These are phyloP conservation scores for Xylocopa sonorina DNA, from an alignment of 1,140 invertebrate genomes.

Conservation along the genomic window DNA sequence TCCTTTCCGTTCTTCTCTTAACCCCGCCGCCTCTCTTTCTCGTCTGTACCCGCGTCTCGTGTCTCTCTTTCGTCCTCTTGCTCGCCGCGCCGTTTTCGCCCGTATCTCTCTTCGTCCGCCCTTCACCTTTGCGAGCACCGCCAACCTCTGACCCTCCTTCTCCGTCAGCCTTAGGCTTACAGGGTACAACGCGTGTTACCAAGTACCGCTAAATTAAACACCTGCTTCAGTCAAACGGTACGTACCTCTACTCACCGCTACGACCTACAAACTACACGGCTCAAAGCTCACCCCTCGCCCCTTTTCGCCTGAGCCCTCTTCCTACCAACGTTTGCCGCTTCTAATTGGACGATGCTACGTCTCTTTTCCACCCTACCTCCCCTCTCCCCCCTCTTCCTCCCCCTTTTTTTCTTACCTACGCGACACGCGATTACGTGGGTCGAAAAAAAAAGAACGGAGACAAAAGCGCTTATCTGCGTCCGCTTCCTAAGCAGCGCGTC, in stretches of 20 bases:
- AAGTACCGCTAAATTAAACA: conserved; percentile 70
- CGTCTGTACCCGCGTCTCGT: background rate
- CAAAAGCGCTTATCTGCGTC: background rate
- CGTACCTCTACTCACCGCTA: conserved; percentile 63
- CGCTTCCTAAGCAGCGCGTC: background rate
- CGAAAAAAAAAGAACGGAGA: conserved; percentile 14
- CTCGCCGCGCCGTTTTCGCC: background rate
- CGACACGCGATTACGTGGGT: background rate
- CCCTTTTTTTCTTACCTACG: background rate
- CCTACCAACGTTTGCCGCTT: conserved; percentile 33
- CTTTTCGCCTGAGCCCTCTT: background rate
- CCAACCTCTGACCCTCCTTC: conserved; percentile 19
- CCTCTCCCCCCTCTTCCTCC: background rate
- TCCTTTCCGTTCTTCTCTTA: conserved; percentile 31
- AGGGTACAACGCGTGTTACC: conserved; percentile 59
- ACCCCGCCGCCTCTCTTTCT: conserved; percentile 11
- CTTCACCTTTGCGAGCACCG: conserved; percentile 29
- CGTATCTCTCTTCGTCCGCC: conserved; percentile 18
- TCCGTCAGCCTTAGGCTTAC: conserved; percentile 56
- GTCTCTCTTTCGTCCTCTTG: conserved; percentile 6
- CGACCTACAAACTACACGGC: conserved; percentile 59
- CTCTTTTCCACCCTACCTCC: background rate
- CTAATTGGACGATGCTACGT: conserved; percentile 57
- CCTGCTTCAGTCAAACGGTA: conserved; percentile 69
- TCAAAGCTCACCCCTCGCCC: conserved; percentile 36